These are phyloP conservation scores for Oreotrochilus melanogaster DNA, from an alignment of 2,113 vertebrate genomes.

Conservation along the genomic window DNA sequence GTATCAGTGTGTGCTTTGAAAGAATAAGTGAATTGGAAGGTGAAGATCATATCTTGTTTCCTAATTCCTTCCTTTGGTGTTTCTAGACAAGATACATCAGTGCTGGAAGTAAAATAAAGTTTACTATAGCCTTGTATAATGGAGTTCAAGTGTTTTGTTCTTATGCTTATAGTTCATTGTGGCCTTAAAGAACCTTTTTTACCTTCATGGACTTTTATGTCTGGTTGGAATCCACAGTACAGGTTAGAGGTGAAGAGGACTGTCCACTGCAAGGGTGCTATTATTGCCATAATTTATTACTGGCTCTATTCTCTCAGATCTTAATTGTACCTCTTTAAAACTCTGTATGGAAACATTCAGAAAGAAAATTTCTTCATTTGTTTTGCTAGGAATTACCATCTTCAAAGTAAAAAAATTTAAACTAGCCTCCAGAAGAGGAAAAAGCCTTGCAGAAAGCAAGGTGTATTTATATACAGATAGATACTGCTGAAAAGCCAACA, in stretches of 20 bases:
- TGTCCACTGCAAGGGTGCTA: not conserved
- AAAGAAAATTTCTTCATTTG: not conserved
- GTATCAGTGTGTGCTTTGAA: not conserved
- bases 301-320: not conserved
- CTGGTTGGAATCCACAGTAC: not conserved
- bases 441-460: not conserved
- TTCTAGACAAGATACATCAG: not conserved
- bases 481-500: not conserved
- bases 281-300: not conserved
- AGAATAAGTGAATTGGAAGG: not conserved
- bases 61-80: not conserved
- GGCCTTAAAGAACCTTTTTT: constrained; percentile 4
- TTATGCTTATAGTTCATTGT: not conserved
- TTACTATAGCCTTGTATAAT: not conserved
- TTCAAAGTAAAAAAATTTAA: not conserved
- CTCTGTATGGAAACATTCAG: not conserved
- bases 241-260: not conserved
- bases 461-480: not conserved
- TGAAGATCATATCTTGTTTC: not conserved
- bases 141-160: not conserved
- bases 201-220: not conserved
- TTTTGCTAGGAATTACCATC: not conserved
- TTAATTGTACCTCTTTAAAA: not conserved
- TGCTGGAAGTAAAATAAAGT: not conserved
- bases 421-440: not conserved